phyloP scores from a whole-genome alignment of 2,113 vertebrate species.

The Rattus norvegicus region DNA sequence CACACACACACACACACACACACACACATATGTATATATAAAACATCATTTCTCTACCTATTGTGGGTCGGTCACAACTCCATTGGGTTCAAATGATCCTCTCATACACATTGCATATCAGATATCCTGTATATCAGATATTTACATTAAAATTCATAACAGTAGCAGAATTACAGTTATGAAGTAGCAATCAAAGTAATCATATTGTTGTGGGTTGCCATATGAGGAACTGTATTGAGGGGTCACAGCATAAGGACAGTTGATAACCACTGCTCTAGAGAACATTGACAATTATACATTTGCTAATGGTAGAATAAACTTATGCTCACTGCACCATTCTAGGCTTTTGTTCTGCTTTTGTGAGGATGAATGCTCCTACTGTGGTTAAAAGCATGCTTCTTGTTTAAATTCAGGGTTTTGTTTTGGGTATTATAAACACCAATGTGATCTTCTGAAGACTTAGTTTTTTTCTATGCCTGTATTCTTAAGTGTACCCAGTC shows the following conservation, averaged over 20 bases:
- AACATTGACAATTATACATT: constrained; percentile 67
- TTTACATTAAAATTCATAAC: neutral
- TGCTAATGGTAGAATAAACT: constrained; percentile 94
- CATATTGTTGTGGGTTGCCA: neutral
- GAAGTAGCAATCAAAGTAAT: neutral
- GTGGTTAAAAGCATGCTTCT: constrained; percentile 95
- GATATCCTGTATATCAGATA: neutral
- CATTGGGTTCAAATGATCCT: neutral
- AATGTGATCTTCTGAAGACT: constrained; percentile 95
- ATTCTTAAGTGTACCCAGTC: constrained; percentile 91
- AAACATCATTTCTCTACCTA: neutral
- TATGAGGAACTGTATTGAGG: neutral
- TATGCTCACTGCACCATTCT: constrained; percentile 94
- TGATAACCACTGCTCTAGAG: constrained; percentile 81
- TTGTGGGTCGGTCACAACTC: neutral
- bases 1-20: neutral
- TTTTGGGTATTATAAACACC: constrained; percentile 96
- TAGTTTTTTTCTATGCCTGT: constrained; percentile 95
- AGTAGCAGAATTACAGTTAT: neutral
- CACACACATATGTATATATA: too few species aligned
- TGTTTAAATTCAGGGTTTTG: constrained; percentile 95
- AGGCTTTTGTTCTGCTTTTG: constrained; percentile 95
- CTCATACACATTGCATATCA: neutral
- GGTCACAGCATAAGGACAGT: neutral
- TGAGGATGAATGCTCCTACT: constrained; percentile 94